A percentile compares a stretch with the other conserved stretches of the same genome.
These are phyloP conservation scores for Notoglanidium macrostoma DNA, from an alignment of 2,797 vertebrate species.

Conservation along the genomic window DNA sequence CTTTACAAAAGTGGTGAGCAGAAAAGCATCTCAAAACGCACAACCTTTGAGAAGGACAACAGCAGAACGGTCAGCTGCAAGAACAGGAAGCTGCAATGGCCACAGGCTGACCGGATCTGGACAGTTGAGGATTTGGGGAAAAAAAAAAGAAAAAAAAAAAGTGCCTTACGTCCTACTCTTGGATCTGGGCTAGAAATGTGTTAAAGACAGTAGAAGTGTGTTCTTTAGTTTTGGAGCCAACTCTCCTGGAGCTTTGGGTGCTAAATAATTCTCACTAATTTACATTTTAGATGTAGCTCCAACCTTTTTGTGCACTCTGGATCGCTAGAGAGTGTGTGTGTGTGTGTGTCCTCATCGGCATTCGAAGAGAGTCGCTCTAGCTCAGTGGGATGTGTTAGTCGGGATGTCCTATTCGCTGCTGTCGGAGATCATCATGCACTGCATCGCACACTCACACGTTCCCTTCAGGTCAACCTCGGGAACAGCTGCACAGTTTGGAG, in stretches of 20 bases:
- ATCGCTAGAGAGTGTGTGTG: slow-evolving; percentile 7
- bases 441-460: not conserved
- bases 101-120: not conserved
- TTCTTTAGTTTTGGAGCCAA: no score
- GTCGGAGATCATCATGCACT: slow-evolving; percentile 35
- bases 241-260: not conserved
- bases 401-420: slow-evolving; percentile 33
- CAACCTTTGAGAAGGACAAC: not conserved
- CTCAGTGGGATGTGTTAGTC: slow-evolving; percentile 23
- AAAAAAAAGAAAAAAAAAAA: not conserved
- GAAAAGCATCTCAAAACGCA: no score
- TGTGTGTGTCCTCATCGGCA: slow-evolving; percentile 26
- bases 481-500: slow-evolving; percentile 1
- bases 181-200: not conserved
- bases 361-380: slow-evolving; percentile 30
- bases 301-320: not conserved
- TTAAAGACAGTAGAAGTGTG: not conserved
- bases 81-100: not conserved
- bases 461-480: not conserved
- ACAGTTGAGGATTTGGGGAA: not conserved
- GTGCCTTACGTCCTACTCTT: not conserved
- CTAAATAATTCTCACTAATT: slow-evolving; percentile 2
- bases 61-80: not conserved
- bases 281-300: not conserved
- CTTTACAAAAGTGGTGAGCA: no score